Percentiles rank a stretch among this genome's conserved stretches.
Conservation (phyloP, 2,797 vertebrate genomes). For the Xenentodon cancila region DNA sequence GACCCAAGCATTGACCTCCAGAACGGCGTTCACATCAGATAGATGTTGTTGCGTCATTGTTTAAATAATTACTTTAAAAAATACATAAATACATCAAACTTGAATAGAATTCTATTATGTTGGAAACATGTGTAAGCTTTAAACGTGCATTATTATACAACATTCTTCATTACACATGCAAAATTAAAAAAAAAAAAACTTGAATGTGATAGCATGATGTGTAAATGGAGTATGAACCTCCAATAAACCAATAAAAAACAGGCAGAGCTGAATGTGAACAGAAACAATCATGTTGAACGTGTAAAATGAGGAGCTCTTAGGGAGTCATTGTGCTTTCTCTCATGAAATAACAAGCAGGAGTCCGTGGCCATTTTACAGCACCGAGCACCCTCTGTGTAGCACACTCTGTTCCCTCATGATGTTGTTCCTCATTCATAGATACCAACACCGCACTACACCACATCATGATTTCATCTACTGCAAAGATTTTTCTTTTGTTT, state of each 20-base stretch:
- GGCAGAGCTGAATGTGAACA: not conserved
- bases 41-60: not conserved
- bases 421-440: not conserved
- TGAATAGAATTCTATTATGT: no score
- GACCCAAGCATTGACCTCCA: not conserved
- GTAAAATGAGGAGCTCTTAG: not conserved
- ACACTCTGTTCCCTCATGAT: not conserved
- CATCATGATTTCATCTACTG: not conserved
- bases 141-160: no score
- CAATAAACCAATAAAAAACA: not conserved
- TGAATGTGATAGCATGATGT: no score
- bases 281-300: not conserved
- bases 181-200: no score
- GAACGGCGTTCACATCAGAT: not conserved
- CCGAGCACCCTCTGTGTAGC: not conserved
- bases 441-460: not conserved
- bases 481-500: no score
- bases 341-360: not conserved
- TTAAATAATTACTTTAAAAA: not conserved
- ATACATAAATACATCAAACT: no score
- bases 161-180: no score
- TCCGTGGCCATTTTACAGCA: constrained; percentile 5
- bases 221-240: not conserved
- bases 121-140: no score
- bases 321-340: constrained; percentile 1